Conservation (phyloP, 2,113 vertebrate genomes). For the Talpa occidentalis region DNA sequence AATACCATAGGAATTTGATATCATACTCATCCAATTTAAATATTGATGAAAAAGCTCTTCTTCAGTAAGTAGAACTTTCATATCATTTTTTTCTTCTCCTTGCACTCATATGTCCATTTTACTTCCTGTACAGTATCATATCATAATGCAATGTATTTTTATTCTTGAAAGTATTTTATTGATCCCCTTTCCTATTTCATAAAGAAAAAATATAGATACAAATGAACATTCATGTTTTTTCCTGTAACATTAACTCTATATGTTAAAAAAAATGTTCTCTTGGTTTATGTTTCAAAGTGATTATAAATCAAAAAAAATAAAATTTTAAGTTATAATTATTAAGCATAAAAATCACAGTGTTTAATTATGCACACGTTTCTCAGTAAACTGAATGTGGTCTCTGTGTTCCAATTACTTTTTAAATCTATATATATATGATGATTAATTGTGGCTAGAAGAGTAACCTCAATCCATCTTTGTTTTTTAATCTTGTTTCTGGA, state of each 20-base stretch:
- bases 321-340: not conserved
- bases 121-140: not conserved
- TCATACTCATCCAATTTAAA: not conserved
- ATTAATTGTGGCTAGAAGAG: not conserved
- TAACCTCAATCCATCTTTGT: not conserved
- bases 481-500: not conserved
- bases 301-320: not conserved
- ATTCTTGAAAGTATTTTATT: constrained; percentile 12
- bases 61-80: not conserved
- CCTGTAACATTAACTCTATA: not conserved
- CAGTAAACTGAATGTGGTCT: not conserved
- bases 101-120: not conserved
- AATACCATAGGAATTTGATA: not conserved
- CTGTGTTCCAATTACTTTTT: not conserved
- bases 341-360: not conserved
- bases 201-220: not conserved
- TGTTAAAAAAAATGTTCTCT: not conserved
- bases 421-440: not conserved
- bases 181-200: not conserved
- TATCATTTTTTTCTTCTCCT: not conserved
- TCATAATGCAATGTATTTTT: not conserved
- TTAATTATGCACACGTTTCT: not conserved
- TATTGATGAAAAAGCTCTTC: not conserved
- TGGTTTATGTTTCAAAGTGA: not conserved
- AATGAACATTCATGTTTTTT: not conserved